These are phyloP conservation scores for Eucidaris tribuloides DNA, from an alignment of 35 echinoderm and acorn worm genomes.

Conservation along the genomic window DNA sequence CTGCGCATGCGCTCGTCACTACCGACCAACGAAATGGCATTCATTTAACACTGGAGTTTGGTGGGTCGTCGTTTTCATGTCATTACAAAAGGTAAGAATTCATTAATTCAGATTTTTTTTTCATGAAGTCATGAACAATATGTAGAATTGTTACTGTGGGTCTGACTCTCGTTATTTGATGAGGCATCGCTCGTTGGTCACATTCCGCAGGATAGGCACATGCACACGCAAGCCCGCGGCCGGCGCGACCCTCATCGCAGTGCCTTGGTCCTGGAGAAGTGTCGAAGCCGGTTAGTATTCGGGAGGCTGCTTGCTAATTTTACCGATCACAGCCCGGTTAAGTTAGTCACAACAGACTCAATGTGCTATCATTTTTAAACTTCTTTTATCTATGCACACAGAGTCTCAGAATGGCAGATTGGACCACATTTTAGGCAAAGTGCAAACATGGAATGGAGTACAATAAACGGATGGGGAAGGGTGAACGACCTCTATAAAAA, in stretches of 20 bases:
- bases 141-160: neutral
- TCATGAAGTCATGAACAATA: conserved; percentile 7
- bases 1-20: neutral
- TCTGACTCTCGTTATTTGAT: conserved; percentile 5
- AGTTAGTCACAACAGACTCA: neutral
- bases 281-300: neutral
- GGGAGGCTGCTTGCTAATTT: neutral
- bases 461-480: no score
- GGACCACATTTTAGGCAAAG: conserved; percentile 3
- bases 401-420: neutral
- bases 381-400: neutral
- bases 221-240: neutral
- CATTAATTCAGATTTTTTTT: neutral
- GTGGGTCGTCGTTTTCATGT: conserved; percentile 9
- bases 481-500: no score
- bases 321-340: neutral
- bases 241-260: neutral
- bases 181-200: neutral
- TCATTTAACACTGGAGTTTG: neutral
- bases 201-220: no score
- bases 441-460: neutral
- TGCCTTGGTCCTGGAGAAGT: neutral
- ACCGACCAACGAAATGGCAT: neutral
- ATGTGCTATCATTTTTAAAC: conserved; percentile 5
- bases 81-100: neutral